Evolutionary conservation across 2,797 vertebrate genomes (phyloP), one percentile per base, ranked within the genome.

Genomic region (Melanotaenia boesemani): DNA sequence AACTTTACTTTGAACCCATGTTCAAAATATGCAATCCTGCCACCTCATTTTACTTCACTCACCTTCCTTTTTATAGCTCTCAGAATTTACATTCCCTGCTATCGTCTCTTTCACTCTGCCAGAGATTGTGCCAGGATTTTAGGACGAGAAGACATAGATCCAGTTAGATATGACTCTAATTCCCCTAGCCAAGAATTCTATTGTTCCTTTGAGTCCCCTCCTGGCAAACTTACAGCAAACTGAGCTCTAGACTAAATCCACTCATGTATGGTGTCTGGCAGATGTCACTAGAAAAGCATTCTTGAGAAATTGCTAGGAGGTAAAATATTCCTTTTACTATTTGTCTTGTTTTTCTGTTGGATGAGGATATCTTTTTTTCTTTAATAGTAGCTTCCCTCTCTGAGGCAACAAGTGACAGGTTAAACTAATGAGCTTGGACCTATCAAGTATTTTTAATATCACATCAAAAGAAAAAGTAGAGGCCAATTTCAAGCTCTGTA

Each of bases 401-500:
- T 59, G 16, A 30, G 72, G 74, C 88, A 91, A 90, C 84, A 90
- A 82, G 82, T 82, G 80, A 86, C 86, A 70, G 88, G 77, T 85
- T 84, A 73, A 83, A 79, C 84, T 92, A 93, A 93, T 90, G 88
- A 92, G 86, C 88, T 91, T 63, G 81, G 85, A 79, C 81, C 84
- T 56, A 79, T 89, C 80, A 77, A 86, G 66, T 76, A 83, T 70
- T 85, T 88, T 90, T 81, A 81, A 83, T 88, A 86, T 78, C 66
- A 81, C 80, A 86, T 89, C 77, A 83, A 90, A 90, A 86, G 86
- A 77, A 81, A 77, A 87, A 79, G 86, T 82, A 84, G 86, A 90
- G 90, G 79, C 89, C 89, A 92, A 92, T 93, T 93, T 91, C 86
- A 90, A 90, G 84, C 84, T 85, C 76, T 81, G 79, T 70, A 85